Conservation (phyloP, 2,113 vertebrate genomes). For the Holacanthus passer region DNA sequence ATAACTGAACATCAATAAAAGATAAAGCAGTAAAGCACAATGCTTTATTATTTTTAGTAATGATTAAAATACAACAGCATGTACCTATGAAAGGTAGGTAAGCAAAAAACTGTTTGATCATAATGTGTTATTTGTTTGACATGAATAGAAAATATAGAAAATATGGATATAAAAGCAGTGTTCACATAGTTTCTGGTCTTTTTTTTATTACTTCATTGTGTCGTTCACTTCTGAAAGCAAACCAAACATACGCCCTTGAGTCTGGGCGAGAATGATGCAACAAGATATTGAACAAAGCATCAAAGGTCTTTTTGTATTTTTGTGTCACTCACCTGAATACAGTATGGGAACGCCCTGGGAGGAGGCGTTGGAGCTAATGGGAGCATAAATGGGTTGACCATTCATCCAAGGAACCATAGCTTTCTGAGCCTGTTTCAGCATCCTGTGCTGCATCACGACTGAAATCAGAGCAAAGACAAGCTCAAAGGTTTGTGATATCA, state of each 20-base stretch:
- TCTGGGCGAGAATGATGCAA: background rate
- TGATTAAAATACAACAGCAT: no score
- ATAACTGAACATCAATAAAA: background rate
- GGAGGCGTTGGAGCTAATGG: constrained; percentile 85
- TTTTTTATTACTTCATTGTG: background rate
- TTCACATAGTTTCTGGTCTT: background rate
- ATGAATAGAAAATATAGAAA: background rate
- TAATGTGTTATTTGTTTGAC: background rate
- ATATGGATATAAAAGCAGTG: background rate
- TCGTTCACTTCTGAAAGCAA: background rate
- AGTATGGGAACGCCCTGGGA: constrained; percentile 91
- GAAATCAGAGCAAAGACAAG: constrained; percentile 1
- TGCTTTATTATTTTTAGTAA: no score
- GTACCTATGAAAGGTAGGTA: background rate
- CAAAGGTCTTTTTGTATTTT: constrained; percentile 1
- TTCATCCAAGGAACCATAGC: constrained; percentile 89
- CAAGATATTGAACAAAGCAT: constrained; percentile 12
- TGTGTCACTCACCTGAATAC: constrained; percentile 77
- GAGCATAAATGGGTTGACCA: constrained; percentile 88
- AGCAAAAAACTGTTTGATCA: background rate
- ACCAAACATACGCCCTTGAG: constrained; percentile 11
- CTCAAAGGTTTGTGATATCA: background rate
- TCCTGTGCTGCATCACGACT: constrained; percentile 91
- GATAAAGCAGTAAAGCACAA: background rate
- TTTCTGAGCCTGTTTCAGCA: constrained; percentile 86